phyloP scores from a whole-genome alignment of 2,888 invertebrate genomes.

The Mesorhabditis belari region DNA sequence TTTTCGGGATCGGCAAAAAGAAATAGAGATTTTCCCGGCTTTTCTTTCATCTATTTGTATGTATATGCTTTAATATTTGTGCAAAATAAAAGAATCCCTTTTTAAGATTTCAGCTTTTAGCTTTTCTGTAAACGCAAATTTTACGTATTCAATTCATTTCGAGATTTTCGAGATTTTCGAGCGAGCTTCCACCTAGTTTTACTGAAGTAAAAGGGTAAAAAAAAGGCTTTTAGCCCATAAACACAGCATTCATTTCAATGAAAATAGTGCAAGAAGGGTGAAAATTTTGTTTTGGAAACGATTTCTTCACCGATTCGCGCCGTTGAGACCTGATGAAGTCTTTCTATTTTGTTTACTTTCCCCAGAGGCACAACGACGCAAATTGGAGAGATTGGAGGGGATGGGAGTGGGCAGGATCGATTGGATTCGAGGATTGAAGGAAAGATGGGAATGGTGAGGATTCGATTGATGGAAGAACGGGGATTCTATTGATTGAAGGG shows the following conservation, averaged over 20 bases:
- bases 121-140: no score
- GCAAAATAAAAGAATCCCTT: no score
- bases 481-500: no score
- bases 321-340: not conserved
- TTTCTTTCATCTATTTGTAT: not conserved
- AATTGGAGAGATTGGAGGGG: not conserved
- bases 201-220: no score
- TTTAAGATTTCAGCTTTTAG: no score
- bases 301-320: not conserved
- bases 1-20: slow-evolving; percentile 2
- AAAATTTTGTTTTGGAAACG: not conserved
- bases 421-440: not conserved
- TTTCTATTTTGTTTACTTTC: not conserved
- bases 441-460: no score
- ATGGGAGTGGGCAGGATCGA: not conserved
- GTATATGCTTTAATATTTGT: no score
- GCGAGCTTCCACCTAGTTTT: no score
- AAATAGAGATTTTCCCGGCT: not conserved
- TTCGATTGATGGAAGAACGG: no score
- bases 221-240: not conserved
- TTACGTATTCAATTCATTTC: no score
- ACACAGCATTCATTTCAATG: not conserved
- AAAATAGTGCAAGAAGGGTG: not conserved
- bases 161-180: no score
- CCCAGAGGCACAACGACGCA: not conserved